phyloP scores from a whole-genome alignment of 2,113 vertebrate genomes.

The Podarcis raffonei region DNA sequence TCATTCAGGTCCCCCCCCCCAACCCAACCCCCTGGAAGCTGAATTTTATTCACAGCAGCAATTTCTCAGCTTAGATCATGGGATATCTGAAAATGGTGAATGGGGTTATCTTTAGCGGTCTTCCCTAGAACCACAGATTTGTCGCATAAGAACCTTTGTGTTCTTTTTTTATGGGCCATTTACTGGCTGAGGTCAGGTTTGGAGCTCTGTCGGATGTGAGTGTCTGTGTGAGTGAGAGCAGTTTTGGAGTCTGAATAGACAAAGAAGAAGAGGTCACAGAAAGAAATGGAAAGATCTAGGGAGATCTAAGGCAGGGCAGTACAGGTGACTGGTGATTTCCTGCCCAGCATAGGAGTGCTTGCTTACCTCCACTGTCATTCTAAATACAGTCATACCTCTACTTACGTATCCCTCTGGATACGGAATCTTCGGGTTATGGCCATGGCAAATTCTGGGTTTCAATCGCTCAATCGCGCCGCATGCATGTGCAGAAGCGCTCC shows the following conservation, averaged over 20 bases:
- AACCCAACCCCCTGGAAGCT: not conserved
- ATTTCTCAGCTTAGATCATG: not conserved
- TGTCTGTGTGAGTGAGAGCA: not conserved
- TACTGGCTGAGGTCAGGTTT: not conserved
- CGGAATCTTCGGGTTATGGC: too few species aligned
- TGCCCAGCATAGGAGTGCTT: not conserved
- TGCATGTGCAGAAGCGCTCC: too few species aligned
- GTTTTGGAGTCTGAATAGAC: not conserved
- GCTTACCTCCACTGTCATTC: not conserved
- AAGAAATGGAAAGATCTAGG: not conserved
- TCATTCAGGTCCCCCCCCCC: not conserved
- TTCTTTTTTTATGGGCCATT: not conserved
- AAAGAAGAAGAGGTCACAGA: not conserved
- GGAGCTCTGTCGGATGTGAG: not conserved
- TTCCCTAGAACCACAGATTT: not conserved
- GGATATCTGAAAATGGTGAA: not conserved
- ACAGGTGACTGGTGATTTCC: not conserved
- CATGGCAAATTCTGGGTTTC: too few species aligned
- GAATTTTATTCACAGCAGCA: not conserved
- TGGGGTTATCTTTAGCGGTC: not conserved
- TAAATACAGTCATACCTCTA: not conserved
- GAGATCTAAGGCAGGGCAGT: not conserved
- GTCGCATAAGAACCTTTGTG: not conserved
- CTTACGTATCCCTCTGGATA: too few species aligned
- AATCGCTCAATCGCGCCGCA: too few species aligned